Percentiles rank a stretch among this genome's conserved stretches.
Evolutionary conservation across 2,888 invertebrate genomes (phyloP).

Genomic region (Cerastis rubricosa): DNA sequence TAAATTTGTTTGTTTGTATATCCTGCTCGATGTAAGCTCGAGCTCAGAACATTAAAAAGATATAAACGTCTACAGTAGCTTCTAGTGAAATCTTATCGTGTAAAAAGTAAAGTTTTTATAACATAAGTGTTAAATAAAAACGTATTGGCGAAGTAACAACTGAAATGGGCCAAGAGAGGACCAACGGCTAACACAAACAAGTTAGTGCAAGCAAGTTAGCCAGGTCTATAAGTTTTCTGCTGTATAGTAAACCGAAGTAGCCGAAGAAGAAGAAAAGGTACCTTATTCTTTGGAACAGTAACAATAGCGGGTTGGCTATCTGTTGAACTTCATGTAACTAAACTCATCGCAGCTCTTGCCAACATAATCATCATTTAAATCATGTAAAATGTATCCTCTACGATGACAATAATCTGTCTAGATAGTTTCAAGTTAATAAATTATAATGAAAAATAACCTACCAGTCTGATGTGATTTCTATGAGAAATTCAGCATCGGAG

Average conservation of each 20-base stretch:
- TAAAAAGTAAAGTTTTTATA: constrained; percentile 29
- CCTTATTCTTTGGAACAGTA: not conserved
- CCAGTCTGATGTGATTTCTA: not conserved
- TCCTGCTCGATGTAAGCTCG: constrained; percentile 35
- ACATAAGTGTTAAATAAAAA: constrained; percentile 19
- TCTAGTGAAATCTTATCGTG: constrained; percentile 37
- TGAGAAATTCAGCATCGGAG: not conserved
- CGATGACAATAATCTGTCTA: too few species aligned
- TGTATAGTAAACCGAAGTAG: too few species aligned
- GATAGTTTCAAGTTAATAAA: not conserved
- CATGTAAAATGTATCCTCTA: too few species aligned
- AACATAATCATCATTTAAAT: too few species aligned
- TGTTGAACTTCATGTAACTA: not conserved
- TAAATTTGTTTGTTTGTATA: constrained; percentile 53
- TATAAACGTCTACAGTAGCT: constrained; percentile 45
- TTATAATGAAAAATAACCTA: not conserved
- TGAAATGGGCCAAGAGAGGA: not conserved
- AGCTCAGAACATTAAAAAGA: constrained; percentile 48
- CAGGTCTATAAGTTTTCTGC: too few species aligned
- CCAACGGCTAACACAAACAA: too few species aligned
- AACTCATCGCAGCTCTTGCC: too few species aligned
- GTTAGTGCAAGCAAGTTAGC: too few species aligned
- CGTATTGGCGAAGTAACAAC: constrained; percentile 6
- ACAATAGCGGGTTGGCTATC: not conserved
- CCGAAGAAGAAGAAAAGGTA: not conserved